A percentile compares a stretch with the other conserved stretches of the same genome.
These are phyloP conservation scores for Psix sp. DNA, from an alignment of 1,140 invertebrate genomes.

Conservation along the genomic window DNA sequence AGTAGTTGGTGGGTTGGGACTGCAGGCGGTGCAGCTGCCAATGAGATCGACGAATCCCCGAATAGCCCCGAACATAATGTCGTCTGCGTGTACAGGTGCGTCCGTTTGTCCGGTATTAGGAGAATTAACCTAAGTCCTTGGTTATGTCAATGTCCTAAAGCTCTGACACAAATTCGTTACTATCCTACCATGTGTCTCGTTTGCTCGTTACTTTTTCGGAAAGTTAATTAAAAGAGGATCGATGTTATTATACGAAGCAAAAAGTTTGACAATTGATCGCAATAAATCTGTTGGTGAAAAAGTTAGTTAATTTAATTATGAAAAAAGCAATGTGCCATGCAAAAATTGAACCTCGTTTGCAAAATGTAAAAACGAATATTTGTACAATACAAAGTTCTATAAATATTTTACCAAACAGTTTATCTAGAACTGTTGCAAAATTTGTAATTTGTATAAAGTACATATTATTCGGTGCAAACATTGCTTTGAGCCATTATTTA, in stretches of 20 bases:
- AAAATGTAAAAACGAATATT: too few species aligned
- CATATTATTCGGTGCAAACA: too few species aligned
- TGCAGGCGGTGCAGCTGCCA: constrained; percentile 21
- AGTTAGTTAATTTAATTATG: too few species aligned
- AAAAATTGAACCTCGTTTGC: too few species aligned
- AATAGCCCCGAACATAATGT: constrained; percentile 22
- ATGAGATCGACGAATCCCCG: constrained; percentile 30
- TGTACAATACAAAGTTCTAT: too few species aligned
- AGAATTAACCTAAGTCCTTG: constrained; percentile 39
- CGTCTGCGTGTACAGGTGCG: constrained; percentile 18
- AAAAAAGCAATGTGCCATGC: too few species aligned
- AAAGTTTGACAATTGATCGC: too few species aligned
- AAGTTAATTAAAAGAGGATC: constrained; percentile 30
- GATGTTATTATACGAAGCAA: neutral
- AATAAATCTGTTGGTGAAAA: too few species aligned
- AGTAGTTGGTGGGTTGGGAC: constrained; percentile 36
- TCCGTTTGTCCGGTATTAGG: constrained; percentile 21
- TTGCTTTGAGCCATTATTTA: too few species aligned
- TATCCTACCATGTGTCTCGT: constrained; percentile 4
- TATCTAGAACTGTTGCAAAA: too few species aligned
- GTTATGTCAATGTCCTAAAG: constrained; percentile 19
- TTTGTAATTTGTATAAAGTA: too few species aligned
- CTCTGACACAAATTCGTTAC: constrained; percentile 23
- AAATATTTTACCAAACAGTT: too few species aligned
- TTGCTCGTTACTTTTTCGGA: constrained; percentile 18